These are phyloP conservation scores for Ptychochromis oligacanthus DNA, from an alignment of 2,113 vertebrate species.

Conservation along the genomic window DNA sequence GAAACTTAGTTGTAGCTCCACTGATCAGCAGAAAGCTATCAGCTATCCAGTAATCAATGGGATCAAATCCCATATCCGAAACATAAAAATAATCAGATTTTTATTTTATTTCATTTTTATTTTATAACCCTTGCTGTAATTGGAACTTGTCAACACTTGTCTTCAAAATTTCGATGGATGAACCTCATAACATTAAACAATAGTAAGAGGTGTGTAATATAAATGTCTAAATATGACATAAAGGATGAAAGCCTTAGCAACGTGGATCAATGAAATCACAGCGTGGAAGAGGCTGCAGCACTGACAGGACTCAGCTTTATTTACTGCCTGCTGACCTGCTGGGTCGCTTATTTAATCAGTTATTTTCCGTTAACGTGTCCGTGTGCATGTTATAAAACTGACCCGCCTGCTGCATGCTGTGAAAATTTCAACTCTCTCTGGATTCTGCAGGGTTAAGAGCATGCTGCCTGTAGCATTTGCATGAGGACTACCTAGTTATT, in stretches of 20 bases:
- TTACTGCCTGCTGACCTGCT: constrained; percentile 39
- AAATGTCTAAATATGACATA: background rate
- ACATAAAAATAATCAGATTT: background rate
- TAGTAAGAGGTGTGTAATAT: background rate
- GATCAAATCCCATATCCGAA: background rate
- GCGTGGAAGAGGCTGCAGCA: background rate
- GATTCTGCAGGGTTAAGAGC: background rate
- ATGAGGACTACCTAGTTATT: background rate
- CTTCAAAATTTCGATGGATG: accelerated
- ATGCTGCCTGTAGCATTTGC: background rate
- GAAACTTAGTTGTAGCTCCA: no score
- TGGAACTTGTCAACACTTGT: background rate
- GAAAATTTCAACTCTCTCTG: background rate
- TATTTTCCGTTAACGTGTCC: constrained; percentile 27
- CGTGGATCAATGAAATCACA: background rate
- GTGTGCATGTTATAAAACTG: constrained; percentile 8
- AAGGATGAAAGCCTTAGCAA: background rate
- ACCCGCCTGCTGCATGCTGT: constrained; percentile 5
- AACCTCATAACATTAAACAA: accelerated
- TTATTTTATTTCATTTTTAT: background rate
- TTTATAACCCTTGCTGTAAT: background rate
- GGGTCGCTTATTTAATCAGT: constrained; percentile 36
- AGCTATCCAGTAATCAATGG: background rate
- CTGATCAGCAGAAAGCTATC: no score
- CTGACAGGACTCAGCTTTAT: constrained; percentile 11